Base-by-base conservation (phyloP, 2,888 invertebrate species). In the Podabrus alpinus region DNA sequence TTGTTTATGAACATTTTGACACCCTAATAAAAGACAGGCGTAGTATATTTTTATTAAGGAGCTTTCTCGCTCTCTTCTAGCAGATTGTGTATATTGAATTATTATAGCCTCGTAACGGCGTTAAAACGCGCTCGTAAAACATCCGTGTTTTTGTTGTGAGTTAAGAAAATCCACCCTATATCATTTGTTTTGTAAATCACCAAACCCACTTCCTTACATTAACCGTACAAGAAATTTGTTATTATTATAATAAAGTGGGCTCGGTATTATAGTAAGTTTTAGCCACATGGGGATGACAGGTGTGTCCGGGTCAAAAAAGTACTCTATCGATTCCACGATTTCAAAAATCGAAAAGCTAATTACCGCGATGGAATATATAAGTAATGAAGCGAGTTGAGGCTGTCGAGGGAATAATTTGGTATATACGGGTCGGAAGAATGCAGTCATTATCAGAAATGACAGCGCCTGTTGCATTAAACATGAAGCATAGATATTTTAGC, bases 401-500 rank as follows among this genome's bases (percentile, higher is more conserved):
- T 21, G 82, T 83, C 81, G 80, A 75, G 83, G 83, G 83, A 83
- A 80, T 82, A 82, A 84, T 84, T 84, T 81, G 77, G 81, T 74
- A 75, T 81, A 79, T 81, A 81, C 82, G 79, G 81, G 79, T 80
- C 73, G 82, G 81, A 84, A 84, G 84, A 84, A 84, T 84, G 85
- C 84, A 82, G 84, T 83, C 84, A 85, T 85, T 84, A 85, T 84
- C 83, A 82, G 83, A 80, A 82, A 84, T 82, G 82, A 83, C 82
- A 80, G 77, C 78, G 80, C 79, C 82, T 82, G 82, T 81, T 85
- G 85, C 85, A 85, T 85, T 85, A 85, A 85, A 85, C 85, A 85
- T 85, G 84, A 85, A 83, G 79, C 83, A 81, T 83, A 83, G 83
- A 84, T 84, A 85, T 85, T 84, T 84, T 83, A 83, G 83, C 82